phyloP scores from a whole-genome alignment of 1,140 invertebrate genomes.

The Campodea augens region DNA sequence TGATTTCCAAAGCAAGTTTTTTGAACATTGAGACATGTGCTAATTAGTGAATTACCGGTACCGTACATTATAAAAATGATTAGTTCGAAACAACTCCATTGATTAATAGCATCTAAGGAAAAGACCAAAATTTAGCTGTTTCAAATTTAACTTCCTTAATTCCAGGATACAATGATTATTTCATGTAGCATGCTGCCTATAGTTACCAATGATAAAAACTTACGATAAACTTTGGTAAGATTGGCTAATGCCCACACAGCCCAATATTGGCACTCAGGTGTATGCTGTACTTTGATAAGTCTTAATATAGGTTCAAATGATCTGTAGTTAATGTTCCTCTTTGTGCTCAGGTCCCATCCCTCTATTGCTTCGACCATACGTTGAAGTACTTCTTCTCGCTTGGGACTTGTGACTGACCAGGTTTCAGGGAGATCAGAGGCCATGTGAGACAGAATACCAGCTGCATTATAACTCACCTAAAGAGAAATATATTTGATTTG shows the following conservation, averaged over 20 bases:
- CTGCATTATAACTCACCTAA: constrained; percentile 88
- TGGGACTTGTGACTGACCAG: constrained; percentile 55
- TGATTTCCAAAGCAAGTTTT: too few relatives aligned
- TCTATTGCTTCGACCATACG: constrained; percentile 63
- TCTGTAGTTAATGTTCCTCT: constrained; percentile 87
- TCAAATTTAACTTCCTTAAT: too few relatives aligned
- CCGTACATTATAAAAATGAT: background rate
- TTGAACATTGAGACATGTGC: background rate
- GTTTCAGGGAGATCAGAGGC: constrained; percentile 70
- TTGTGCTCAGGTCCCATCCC: constrained; percentile 66
- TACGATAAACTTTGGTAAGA: constrained; percentile 77
- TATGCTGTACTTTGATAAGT: constrained; percentile 57
- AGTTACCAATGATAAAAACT: constrained; percentile 26
- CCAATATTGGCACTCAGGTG: constrained; percentile 84
- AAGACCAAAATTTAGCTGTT: background rate
- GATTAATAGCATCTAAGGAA: constrained; percentile 4
- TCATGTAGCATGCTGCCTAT: background rate
- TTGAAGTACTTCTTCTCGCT: constrained; percentile 47
- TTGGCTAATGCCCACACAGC: constrained; percentile 95
- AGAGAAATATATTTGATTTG: background rate
- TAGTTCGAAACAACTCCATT: background rate
- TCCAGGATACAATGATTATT: background rate
- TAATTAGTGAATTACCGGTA: background rate
- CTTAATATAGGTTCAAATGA: constrained; percentile 81
- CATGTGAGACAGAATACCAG: constrained; percentile 86